These are phyloP conservation scores for Momotus momota DNA, from an alignment of 2,797 vertebrate genomes.

Conservation along the genomic window DNA sequence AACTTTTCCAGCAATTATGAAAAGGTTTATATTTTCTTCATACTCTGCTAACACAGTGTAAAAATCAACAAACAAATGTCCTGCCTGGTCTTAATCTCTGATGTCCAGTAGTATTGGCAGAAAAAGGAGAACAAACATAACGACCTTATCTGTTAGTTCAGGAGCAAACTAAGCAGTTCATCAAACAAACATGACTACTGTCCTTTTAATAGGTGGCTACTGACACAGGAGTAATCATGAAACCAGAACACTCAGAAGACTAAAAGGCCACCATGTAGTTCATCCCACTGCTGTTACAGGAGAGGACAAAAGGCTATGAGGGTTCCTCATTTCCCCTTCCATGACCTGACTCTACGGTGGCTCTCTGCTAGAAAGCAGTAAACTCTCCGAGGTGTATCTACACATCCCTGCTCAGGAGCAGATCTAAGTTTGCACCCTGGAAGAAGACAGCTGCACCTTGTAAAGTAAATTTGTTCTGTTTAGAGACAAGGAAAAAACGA, in stretches of 20 bases:
- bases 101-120: background rate
- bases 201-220: background rate
- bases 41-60: background rate
- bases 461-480: background rate
- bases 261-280: background rate
- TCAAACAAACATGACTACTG: conserved; percentile 29
- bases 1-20: background rate
- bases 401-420: background rate
- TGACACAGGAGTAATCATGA: background rate
- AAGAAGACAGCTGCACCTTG: conserved; percentile 15
- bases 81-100: conserved; percentile 11
- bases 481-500: background rate
- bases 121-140: conserved; percentile 12
- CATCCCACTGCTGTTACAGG: background rate
- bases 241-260: background rate
- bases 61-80: conserved; percentile 33
- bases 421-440: background rate
- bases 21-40: background rate
- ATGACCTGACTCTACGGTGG: background rate
- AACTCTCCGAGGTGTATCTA: background rate
- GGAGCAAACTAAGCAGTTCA: background rate
- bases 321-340: background rate
- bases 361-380: background rate
- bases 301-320: background rate
- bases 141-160: conserved; percentile 48